Conservation (phyloP, 2,797 vertebrate species). For the Helicolenus hilgendorfi region DNA sequence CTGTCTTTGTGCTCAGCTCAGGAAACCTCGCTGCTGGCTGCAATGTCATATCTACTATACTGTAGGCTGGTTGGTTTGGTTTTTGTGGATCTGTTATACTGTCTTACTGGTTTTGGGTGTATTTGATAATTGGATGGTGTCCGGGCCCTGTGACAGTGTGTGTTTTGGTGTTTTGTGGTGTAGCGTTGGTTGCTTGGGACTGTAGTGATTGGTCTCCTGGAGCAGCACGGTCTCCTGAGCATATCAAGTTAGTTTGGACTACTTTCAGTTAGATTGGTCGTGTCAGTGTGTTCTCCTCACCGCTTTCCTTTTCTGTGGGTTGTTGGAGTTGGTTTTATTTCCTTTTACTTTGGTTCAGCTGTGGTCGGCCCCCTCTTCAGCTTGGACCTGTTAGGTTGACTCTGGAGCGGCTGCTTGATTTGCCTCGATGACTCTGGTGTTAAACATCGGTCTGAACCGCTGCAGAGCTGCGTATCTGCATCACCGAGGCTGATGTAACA, state of each 20-base stretch:
- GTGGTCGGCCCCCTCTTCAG: slow-evolving; percentile 21
- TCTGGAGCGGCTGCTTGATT: slow-evolving; percentile 3
- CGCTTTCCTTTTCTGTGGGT: slow-evolving; percentile 13
- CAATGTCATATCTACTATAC: background rate
- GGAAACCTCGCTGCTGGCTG: background rate
- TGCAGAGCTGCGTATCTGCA: slow-evolving; percentile 47
- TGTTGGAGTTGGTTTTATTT: slow-evolving; percentile 39
- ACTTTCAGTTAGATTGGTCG: slow-evolving; percentile 26
- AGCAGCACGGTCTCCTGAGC: background rate
- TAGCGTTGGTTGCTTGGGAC: background rate
- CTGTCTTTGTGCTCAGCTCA: background rate
- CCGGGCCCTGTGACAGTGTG: background rate
- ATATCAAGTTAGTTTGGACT: background rate
- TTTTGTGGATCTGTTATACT: background rate
- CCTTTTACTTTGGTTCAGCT: slow-evolving; percentile 16
- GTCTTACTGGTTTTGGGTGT: background rate
- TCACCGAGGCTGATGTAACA: slow-evolving; percentile 77
- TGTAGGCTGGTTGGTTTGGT: background rate
- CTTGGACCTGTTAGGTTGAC: slow-evolving; percentile 34
- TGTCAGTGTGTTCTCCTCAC: slow-evolving; percentile 7
- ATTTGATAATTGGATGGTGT: slow-evolving; percentile 15
- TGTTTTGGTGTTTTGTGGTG: slow-evolving; percentile 11
- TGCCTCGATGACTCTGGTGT: slow-evolving; percentile 21
- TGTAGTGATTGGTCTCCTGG: slow-evolving; percentile 6
- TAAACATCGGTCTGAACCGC: slow-evolving; percentile 5